These are phyloP conservation scores for Apus apus DNA, from an alignment of 2,113 vertebrate genomes.

Conservation along the genomic window DNA sequence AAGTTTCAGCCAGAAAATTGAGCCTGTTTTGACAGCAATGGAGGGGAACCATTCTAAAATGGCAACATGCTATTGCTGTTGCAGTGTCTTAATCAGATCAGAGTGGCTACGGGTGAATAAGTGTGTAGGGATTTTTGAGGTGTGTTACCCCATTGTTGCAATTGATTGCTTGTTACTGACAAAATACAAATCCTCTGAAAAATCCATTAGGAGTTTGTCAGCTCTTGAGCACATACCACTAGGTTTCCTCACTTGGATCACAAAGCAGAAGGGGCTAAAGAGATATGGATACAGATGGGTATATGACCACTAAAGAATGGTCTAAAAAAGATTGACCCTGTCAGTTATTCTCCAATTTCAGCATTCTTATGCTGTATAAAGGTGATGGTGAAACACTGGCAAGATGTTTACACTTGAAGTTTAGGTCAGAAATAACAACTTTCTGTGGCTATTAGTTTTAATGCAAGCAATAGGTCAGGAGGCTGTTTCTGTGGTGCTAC, in stretches of 20 bases:
- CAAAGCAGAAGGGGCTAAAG: background rate
- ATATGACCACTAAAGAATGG: background rate
- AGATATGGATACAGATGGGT: background rate
- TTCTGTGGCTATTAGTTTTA: background rate
- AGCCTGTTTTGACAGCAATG: background rate
- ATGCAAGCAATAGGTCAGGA: background rate
- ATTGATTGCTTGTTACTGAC: background rate
- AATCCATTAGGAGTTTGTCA: background rate
- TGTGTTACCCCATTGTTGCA: background rate
- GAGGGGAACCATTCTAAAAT: background rate
- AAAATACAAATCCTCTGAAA: background rate
- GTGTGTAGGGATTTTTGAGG: background rate
- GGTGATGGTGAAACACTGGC: background rate
- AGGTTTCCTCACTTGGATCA: background rate
- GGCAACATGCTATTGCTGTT: background rate
- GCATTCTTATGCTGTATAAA: background rate
- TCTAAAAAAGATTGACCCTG: background rate
- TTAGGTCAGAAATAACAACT: background rate
- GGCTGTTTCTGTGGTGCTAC: background rate
- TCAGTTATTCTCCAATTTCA: background rate
- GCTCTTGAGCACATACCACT: background rate
- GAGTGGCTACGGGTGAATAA: background rate
- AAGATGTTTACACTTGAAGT: background rate
- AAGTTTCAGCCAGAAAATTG: background rate
- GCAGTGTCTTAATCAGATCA: background rate